A percentile compares a stretch with the other conserved stretches of the same genome.
These are phyloP conservation scores for Isurus oxyrinchus DNA, from an alignment of 2,113 vertebrate species.

Conservation along the genomic window DNA sequence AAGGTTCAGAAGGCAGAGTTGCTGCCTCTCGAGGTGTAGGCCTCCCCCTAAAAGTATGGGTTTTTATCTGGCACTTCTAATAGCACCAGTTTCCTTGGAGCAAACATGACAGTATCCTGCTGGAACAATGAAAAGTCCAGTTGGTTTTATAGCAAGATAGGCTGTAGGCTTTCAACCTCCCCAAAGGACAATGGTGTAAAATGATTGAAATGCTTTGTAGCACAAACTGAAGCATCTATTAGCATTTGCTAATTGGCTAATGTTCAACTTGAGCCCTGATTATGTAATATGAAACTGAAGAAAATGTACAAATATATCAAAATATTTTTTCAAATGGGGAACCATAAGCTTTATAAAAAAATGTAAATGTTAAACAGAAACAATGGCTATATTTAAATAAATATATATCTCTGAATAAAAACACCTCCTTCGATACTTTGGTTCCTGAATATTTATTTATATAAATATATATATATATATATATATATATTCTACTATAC, in stretches of 20 bases:
- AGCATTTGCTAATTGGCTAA: background rate
- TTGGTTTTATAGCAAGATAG: background rate
- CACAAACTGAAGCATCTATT: background rate
- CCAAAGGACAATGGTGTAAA: background rate
- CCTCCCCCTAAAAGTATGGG: background rate
- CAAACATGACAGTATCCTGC: background rate
- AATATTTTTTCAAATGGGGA: background rate
- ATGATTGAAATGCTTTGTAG: background rate
- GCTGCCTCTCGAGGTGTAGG: background rate
- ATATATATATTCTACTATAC: background rate
- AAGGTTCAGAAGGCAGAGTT: background rate
- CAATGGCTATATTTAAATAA: background rate
- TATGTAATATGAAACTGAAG: background rate
- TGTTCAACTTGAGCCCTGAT: background rate
- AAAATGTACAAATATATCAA: background rate
- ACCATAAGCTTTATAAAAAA: background rate
- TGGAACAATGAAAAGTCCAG: background rate
- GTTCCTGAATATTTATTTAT: background rate
- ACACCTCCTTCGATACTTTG: background rate
- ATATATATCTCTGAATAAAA: background rate
- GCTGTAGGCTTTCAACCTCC: background rate
- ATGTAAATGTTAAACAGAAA: background rate
- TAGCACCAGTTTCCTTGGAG: background rate
- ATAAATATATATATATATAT: background rate
- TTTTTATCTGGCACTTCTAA: background rate